These are phyloP conservation scores for Parasteatoda tepidariorum DNA, from an alignment of 1,140 invertebrate species.

Conservation along the genomic window DNA sequence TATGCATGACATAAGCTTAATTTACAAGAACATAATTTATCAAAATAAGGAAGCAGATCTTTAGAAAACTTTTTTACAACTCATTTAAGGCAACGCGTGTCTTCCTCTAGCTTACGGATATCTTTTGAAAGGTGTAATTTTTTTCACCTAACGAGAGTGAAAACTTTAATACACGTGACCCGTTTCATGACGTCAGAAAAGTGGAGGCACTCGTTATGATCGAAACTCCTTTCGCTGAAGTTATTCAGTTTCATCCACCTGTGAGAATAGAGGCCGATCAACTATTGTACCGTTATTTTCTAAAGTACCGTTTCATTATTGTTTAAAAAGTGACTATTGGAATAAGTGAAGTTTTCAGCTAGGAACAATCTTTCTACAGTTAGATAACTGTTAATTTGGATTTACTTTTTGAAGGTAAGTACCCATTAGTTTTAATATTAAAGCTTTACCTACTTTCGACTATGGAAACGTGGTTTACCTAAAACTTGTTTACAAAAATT, in stretches of 20 bases:
- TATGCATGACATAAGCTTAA: too few relatives aligned
- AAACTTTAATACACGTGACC: slow-evolving; percentile 35
- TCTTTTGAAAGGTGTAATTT: too few relatives aligned
- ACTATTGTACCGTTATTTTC: slow-evolving; percentile 16
- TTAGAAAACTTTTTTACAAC: not conserved
- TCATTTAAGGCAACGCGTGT: not conserved
- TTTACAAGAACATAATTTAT: too few relatives aligned
- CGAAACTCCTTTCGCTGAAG: slow-evolving; percentile 7
- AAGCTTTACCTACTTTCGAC: too few relatives aligned
- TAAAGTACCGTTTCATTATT: not conserved
- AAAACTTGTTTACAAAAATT: too few relatives aligned
- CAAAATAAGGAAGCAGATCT: not conserved
- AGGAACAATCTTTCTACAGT: too few relatives aligned
- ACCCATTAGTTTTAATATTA: too few relatives aligned
- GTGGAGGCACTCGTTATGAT: slow-evolving; percentile 15
- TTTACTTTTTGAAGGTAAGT: too few relatives aligned
- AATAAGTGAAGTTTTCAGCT: too few relatives aligned
- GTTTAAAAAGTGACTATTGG: too few relatives aligned
- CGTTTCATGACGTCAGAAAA: slow-evolving; percentile 39
- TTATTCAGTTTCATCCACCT: slow-evolving; percentile 31
- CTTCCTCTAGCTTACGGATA: not conserved
- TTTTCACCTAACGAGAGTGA: slow-evolving; percentile 5
- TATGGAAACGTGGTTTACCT: too few relatives aligned
- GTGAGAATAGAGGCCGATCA: slow-evolving; percentile 23
- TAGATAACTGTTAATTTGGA: too few relatives aligned